These are phyloP conservation scores for Chromobotia macracanthus DNA, from an alignment of 2,797 vertebrate genomes.

Conservation along the genomic window DNA sequence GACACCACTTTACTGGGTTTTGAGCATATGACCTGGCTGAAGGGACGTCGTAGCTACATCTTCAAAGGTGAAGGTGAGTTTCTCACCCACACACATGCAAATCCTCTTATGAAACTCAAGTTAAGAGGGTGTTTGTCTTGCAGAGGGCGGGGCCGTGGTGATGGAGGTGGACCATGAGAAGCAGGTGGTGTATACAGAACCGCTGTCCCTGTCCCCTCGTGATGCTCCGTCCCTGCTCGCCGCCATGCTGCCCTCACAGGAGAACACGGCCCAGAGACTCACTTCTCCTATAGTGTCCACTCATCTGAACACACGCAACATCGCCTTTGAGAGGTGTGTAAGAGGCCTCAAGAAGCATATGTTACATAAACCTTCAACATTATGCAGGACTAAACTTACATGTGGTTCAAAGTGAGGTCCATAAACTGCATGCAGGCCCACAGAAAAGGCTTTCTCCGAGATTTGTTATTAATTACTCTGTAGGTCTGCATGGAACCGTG, in stretches of 20 bases:
- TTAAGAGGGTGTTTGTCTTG: background rate
- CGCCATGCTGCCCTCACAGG: slow-evolving; percentile 91
- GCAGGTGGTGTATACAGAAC: slow-evolving; percentile 94
- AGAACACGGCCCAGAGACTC: slow-evolving; percentile 90
- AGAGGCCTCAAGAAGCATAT: slow-evolving; percentile 78
- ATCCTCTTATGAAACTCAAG: background rate
- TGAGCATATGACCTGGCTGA: slow-evolving; percentile 97
- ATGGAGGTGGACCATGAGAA: slow-evolving; percentile 98
- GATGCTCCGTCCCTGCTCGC: slow-evolving; percentile 89
- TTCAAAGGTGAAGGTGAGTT: slow-evolving; percentile 91
- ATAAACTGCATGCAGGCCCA: background rate
- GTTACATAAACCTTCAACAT: background rate
- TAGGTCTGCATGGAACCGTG: background rate
- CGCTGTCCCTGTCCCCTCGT: slow-evolving; percentile 82
- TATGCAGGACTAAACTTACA: slow-evolving; percentile 63
- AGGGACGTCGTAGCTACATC: slow-evolving; percentile 93
- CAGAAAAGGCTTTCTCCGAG: background rate
- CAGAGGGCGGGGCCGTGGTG: slow-evolving; percentile 91
- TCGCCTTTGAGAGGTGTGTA: slow-evolving; percentile 90
- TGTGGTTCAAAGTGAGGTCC: background rate
- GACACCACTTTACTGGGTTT: slow-evolving; percentile 95
- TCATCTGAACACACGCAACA: slow-evolving; percentile 93
- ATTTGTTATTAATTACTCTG: background rate
- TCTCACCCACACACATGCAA: background rate
- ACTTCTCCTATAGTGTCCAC: slow-evolving; percentile 94